Evolutionary conservation across 2,797 vertebrate species (phyloP), one percentile per base, ranked within the genome.

Genomic region (Chelon labrosus): DNA sequence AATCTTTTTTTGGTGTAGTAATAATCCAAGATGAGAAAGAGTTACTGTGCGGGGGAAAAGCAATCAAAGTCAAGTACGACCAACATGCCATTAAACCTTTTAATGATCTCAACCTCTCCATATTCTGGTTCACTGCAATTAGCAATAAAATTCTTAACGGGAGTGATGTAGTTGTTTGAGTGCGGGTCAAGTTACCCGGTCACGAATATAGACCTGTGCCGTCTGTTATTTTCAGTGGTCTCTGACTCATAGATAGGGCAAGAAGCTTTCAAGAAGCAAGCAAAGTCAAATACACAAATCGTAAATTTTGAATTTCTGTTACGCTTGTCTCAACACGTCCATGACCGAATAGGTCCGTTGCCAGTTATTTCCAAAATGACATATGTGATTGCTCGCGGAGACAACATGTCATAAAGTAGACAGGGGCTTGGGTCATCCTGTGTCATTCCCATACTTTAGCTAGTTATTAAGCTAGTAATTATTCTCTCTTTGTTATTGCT

Each of bases 121-220:
- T 73, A 83, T 88, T 82, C 67, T 58, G 66, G 70, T 79, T 80
- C 71, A 76, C 55, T 85, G 84, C 84, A 90, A 88, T 91, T 87
- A 91, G 80, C 84, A 79, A 73, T 89, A 85, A 90, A 87, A 88
- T 68, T 54, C 52, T 74, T 79, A 82, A 84, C 65, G 79, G 79
- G 58, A 79, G 66, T 64, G 78, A 79, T 80, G 73, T 83, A 83
- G 76, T 80, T 63, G 74, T 76, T 78, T 79, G 50, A 86, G 85
- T 31, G 13, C 75, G 75, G 85, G 87, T 91, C 85, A 85, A 57
- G 67, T 79, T 76, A 54, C 44, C 42, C 17, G 16, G 78, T 82
- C 80, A 63, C 65, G 42, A 75, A 75, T 70, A 69, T 31, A 16
- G 74, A 70, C 65, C 46, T 39, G 61, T 51, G 39, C 80, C 78